phyloP scores from a whole-genome alignment of 1,140 invertebrate species.

The Chionoecetes opilio region DNA sequence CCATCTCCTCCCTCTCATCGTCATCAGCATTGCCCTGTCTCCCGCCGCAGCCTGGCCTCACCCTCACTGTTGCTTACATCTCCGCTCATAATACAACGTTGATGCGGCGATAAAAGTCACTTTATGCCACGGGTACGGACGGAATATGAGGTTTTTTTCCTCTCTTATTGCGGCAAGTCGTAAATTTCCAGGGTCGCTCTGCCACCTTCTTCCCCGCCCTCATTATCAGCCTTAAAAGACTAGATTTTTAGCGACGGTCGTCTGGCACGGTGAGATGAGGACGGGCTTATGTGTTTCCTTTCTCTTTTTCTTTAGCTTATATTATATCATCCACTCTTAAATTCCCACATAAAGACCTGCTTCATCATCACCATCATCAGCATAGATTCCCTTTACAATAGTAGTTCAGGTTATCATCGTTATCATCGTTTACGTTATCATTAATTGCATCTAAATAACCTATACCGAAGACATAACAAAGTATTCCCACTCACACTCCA shows the following conservation, averaged over 20 bases:
- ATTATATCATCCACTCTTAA: neutral
- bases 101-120: conserved; percentile 58
- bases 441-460: neutral
- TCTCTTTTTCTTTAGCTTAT: neutral
- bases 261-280: neutral
- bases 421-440: neutral
- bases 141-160: conserved; percentile 59
- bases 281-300: neutral
- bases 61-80: conserved; percentile 39
- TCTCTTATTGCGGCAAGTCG: conserved; percentile 50
- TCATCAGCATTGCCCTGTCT: neutral
- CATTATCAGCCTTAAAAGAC: conserved; percentile 5
- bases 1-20: neutral
- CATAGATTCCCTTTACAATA: no score
- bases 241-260: neutral
- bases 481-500: neutral
- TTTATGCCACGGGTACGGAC: conserved; percentile 37
- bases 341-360: neutral
- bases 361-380: neutral
- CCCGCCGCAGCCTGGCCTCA: neutral
- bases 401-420: neutral
- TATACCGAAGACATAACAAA: neutral
- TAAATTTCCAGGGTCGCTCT: conserved; percentile 10
- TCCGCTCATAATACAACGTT: conserved; percentile 43
- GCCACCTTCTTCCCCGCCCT: neutral